Evolutionary conservation across 2,888 invertebrate genomes (phyloP), one percentile per base, ranked within the genome.

Genomic region (Trissolcus brochymenae): DNA sequence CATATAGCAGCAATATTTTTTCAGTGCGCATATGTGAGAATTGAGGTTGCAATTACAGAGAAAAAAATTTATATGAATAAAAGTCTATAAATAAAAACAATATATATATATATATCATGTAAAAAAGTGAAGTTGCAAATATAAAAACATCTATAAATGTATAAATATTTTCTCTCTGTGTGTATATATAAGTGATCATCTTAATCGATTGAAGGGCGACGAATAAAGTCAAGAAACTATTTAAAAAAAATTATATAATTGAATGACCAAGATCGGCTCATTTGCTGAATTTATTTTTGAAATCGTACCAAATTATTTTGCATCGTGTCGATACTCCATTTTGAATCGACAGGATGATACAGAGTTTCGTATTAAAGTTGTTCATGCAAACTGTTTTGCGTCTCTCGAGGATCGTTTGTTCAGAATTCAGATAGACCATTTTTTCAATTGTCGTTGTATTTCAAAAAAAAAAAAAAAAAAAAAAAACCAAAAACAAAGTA

Each of bases 91-190:
- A 59, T 21, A 17, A 41, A 51, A 35, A n/a, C 40, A 61, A 40
- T 35, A 50, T 50, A 56, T 57, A 35, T 35, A 74, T 74, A 68
- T 64, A 74, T 68, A 74, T 57, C 59, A 55, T 73, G 72, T 78
- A 62, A 77, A 77, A 76, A 68, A 54, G 59, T 13, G 35, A 49
- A 59, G 16, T 59, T 14, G 61, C 61, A 66, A 25, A 71, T 67
- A 72, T 55, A 54, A 68, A 73, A 65, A 68, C 62, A 53, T 66
- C 62, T 77, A 68, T 72, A 53, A 76, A 71, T 73, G 73, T 68
- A 77, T 73, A 64, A 77, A 77, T 77, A 73, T 68, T 72, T 72
- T 73, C 72, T 77, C 64, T 77, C 68, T 77, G 77, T 77, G 76
- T 35, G 9, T 76, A 66, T 77, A 77, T 77, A 77, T 73, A 77